phyloP scores from a whole-genome alignment of 1,140 invertebrate species.

The Steinernema feltiae region DNA sequence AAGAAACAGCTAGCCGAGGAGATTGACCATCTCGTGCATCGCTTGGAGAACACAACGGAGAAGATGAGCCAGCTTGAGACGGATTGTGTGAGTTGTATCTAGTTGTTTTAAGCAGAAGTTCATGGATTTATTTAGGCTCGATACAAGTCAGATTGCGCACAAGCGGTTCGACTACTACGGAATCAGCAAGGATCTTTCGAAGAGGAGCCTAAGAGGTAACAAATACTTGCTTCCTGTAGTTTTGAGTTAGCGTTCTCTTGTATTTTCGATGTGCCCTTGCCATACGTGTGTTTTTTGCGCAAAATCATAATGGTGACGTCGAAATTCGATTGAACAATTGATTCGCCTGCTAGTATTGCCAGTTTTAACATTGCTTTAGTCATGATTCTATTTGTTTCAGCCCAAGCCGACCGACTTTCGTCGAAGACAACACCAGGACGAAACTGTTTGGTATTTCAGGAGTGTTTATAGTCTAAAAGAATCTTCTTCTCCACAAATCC shows the following conservation, averaged over 20 bases:
- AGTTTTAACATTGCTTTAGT: background rate
- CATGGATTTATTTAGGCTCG: background rate
- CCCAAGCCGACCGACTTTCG: background rate
- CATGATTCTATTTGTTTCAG: background rate
- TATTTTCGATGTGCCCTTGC: too few relatives aligned
- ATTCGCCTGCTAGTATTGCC: too few relatives aligned
- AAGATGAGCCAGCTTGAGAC: constrained; percentile 11
- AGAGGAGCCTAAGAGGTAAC: background rate
- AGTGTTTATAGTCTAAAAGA: background rate
- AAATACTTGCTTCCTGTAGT: too few relatives aligned
- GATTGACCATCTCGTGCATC: constrained; percentile 13
- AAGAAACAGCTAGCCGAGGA: background rate
- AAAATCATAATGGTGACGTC: too few relatives aligned
- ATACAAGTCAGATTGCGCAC: background rate
- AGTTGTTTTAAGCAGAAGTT: background rate
- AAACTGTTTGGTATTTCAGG: background rate
- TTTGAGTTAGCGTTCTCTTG: too few relatives aligned
- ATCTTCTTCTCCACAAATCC: background rate
- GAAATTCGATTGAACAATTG: too few relatives aligned
- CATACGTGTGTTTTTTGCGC: too few relatives aligned
- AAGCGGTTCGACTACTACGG: background rate
- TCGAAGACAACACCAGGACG: background rate
- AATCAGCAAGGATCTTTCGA: background rate
- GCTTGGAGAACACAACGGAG: background rate
- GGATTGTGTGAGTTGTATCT: constrained; percentile 19